Evolutionary conservation across 2,888 invertebrate genomes (phyloP).

Genomic region (Nesidiocoris tenuis): DNA sequence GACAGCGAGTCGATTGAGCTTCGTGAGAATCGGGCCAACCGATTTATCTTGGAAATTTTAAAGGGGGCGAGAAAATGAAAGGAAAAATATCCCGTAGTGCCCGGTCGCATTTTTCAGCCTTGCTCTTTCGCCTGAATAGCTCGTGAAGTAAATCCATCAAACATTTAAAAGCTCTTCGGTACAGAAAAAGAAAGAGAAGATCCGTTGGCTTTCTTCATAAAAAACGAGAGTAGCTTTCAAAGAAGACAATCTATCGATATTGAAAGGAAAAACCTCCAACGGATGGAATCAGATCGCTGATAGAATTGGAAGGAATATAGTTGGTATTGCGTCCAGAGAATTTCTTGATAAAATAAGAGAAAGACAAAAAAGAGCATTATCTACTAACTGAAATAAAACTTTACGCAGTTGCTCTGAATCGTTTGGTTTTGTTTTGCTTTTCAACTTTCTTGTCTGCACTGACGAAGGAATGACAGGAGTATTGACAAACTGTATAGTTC

Average conservation of each 20-base stretch:
- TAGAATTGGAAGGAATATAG: too few relatives aligned
- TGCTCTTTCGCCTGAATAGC: slow-evolving; percentile 9
- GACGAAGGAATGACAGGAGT: too few relatives aligned
- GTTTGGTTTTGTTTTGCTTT: too few relatives aligned
- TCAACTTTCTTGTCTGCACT: too few relatives aligned
- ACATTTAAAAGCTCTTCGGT: slow-evolving; percentile 4
- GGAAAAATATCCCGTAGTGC: slow-evolving; percentile 12
- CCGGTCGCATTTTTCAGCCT: slow-evolving; percentile 16
- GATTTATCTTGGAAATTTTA: background rate
- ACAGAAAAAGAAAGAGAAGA: background rate
- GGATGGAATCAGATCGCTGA: too few relatives aligned
- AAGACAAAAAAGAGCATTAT: too few relatives aligned
- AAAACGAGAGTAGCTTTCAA: background rate
- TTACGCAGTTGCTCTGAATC: too few relatives aligned
- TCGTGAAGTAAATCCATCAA: slow-evolving; percentile 22
- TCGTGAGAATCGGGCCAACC: background rate
- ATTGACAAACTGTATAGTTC: too few relatives aligned
- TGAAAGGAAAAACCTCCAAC: background rate
- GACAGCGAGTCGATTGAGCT: background rate
- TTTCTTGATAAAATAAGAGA: too few relatives aligned
- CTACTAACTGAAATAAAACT: too few relatives aligned
- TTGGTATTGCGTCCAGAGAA: too few relatives aligned
- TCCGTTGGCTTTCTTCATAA: background rate
- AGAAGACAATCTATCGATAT: background rate
- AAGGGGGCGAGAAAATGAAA: slow-evolving; percentile 1